These are phyloP conservation scores for Clusia tigrina DNA, from an alignment of 2,888 invertebrate genomes.

Conservation along the genomic window DNA sequence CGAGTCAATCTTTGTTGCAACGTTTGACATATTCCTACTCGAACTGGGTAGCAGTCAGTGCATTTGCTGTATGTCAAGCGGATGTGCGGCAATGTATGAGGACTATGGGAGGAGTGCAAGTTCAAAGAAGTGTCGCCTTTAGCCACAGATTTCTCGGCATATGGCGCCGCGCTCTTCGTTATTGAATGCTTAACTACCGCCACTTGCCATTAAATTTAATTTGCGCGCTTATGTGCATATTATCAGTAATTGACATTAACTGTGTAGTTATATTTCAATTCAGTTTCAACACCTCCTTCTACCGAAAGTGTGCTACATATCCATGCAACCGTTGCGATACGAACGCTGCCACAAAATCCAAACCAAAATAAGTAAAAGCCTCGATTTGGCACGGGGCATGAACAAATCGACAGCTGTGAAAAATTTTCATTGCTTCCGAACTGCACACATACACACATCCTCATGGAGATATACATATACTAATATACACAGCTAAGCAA, in stretches of 20 bases:
- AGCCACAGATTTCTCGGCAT: too few relatives aligned
- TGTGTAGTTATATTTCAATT: constrained; percentile 24
- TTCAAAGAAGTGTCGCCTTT: too few relatives aligned
- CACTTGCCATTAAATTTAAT: neutral
- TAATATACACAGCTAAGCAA: neutral
- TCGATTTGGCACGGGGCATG: constrained; percentile 8
- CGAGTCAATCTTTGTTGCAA: constrained; percentile 57
- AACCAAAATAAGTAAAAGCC: constrained; percentile 7
- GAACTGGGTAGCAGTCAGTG: constrained; percentile 37
- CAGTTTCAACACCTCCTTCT: constrained; percentile 18
- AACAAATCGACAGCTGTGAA: neutral
- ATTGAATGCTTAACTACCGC: neutral
- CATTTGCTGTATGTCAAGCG: neutral
- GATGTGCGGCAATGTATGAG: neutral
- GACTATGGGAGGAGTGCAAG: neutral
- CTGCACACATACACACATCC: constrained; percentile 1
- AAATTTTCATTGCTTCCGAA: constrained; percentile 5
- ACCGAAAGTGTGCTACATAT: neutral
- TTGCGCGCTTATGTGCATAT: neutral
- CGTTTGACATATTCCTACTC: constrained; percentile 50
- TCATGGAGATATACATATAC: neutral
- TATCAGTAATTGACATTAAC: neutral
- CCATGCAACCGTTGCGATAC: neutral
- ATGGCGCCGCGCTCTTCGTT: too few relatives aligned
- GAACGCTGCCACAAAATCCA: neutral